Evolutionary conservation across 2,113 vertebrate genomes (phyloP), one percentile per base, ranked within the genome.

Genomic region (Oryctolagus cuniculus): DNA sequence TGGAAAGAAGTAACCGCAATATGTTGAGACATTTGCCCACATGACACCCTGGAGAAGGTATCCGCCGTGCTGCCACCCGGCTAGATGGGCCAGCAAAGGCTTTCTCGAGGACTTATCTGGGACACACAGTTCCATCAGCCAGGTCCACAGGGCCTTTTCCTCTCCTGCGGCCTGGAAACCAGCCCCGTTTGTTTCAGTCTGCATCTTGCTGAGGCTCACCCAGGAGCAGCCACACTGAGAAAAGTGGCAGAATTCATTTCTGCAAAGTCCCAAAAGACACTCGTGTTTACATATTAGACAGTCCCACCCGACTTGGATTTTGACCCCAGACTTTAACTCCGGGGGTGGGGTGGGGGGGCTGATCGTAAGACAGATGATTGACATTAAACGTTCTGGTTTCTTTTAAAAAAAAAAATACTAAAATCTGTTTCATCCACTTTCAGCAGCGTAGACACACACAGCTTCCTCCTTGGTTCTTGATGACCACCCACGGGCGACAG

Each of bases 401-500:
- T 64, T 87, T 61, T n/a, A 25, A 36, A 29, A 88, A 73, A 92
- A 89, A 24, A 11, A 70, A 34, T 25, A 21, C 87, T 61, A 31
- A 55, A 86, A n/a, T 67, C 36, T n/a, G 61, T 87, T 90, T 38
- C 75, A 16, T 97, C 95, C 94, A 27, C 63, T 95, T 95, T 72
- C 19, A 38, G 51, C 34, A 3, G 69, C 2, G 13, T 36, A 31
- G 61, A 69, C 31, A 58, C 89, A 63, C n/a, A 8, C 10, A 0
- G 69, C 34, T 78, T 83, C 80, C 38, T 0, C 88, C 95, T 86
- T 36, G 77, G 73, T 79, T 95, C 95, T 94, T 94, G 79, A 77
- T 89, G 92, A 86, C 95, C 94, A 94, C 87, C 96, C 96, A 95
- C 67, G 84, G 97, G 97, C 98, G 94, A 95, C 93, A 91, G 73